phyloP scores from a whole-genome alignment of 2,113 vertebrate species.

The Rhinolophus sinicus region DNA sequence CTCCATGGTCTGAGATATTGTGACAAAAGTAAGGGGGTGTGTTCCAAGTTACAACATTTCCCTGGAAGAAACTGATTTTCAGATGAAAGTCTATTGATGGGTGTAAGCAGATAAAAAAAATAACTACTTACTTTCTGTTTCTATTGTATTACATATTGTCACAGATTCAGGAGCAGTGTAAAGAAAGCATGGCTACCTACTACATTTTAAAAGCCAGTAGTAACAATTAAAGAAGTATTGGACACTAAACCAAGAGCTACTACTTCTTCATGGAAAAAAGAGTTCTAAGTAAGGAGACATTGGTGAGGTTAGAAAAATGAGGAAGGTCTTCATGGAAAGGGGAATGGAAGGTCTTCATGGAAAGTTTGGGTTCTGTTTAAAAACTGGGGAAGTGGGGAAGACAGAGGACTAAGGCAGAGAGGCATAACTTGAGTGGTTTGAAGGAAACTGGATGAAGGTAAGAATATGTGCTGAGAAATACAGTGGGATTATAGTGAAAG shows the following conservation, averaged over 20 bases:
- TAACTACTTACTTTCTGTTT: background rate
- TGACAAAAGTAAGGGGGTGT: background rate
- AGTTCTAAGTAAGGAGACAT: background rate
- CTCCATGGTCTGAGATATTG: background rate
- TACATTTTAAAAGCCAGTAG: background rate
- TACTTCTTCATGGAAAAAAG: background rate
- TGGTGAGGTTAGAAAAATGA: background rate
- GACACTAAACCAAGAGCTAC: background rate
- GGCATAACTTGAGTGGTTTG: fast-evolving
- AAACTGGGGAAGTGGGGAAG: background rate
- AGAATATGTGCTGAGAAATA: background rate
- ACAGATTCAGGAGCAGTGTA: background rate
- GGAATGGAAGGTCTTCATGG: background rate
- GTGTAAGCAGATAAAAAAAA: background rate
- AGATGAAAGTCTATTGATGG: background rate
- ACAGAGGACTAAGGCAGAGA: background rate
- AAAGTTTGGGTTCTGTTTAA: background rate
- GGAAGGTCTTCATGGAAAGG: background rate
- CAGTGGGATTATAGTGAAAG: background rate
- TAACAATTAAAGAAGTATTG: background rate
- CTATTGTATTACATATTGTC: background rate
- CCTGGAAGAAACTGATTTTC: background rate
- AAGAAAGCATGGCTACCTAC: background rate
- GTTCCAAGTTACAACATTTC: background rate
- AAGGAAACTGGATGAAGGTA: background rate